Base-by-base conservation (phyloP, 2,797 vertebrate species). In the Macroramphosus scolopax region DNA sequence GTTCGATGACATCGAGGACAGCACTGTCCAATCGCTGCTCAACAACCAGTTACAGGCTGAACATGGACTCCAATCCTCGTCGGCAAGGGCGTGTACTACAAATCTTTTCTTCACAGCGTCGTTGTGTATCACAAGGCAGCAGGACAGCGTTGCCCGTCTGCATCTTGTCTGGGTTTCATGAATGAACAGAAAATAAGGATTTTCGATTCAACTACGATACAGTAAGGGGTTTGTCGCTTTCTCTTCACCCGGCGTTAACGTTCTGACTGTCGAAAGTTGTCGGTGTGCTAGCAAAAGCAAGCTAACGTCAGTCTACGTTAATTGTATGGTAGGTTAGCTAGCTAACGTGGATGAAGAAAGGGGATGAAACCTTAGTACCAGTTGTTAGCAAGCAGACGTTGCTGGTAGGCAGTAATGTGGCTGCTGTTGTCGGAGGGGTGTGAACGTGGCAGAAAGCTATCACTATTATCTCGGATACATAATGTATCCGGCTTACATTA, bases 21-120 rank as follows among this genome's bases (percentile, higher is more conserved):
- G 5, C 0, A 25, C 3, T 8, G 56, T 38, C 85, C 85, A 88
- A 86, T 86, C 57, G 46, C 3, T 0, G 10, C 9, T 26, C 33
- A 1, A 3, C 5, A 12, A 50, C 26, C 17, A 0, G 63, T 39
- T 33, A 26, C 53, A 10, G 63, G 12, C 17, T 45, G 68, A 73
- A 68, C 56, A 63, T 74, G 66, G 51, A 70, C 75, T 79, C 86
- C 85, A 84, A 88, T 82, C 80, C 53, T 49, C 50, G 70, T 77
- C 63, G 66, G 73, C 59, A 68, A 85, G 83, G 87, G 87, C 83
- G 87, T 87, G 83, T 70, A 51, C 75, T 69, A 45, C 69, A 53
- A 75, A 75, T 75, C 81, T 82, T 83, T 88, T 88, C 83, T 88
- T 86, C 79, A 62, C 43, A 36, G 76, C 67, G 69, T 70, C 74